phyloP scores from a whole-genome alignment of 92 coral and sea anemone genomes.

The Epizoanthus illoricatus region DNA sequence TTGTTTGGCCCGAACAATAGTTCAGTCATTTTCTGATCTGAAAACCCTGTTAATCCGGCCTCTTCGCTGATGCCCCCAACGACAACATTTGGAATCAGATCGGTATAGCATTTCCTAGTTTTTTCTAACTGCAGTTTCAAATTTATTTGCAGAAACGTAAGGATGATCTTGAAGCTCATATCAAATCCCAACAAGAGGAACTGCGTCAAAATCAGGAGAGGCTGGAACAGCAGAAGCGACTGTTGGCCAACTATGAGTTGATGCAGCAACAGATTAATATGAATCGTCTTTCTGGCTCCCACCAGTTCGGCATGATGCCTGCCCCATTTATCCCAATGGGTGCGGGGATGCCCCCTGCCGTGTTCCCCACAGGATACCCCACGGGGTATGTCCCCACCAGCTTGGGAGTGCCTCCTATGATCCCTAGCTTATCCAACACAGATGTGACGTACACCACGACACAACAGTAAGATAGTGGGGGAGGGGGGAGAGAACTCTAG shows the following conservation, averaged over 20 bases:
- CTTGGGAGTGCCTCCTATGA: slow-evolving; percentile 14
- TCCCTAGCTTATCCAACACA: slow-evolving; percentile 12
- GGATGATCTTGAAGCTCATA: slow-evolving; percentile 76
- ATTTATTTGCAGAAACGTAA: slow-evolving; percentile 63
- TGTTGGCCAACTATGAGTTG: slow-evolving; percentile 38
- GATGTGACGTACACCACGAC: slow-evolving; percentile 1
- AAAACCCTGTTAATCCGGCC: no score
- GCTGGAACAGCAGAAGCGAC: slow-evolving; percentile 67
- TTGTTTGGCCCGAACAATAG: no score
- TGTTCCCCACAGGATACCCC: slow-evolving; percentile 45
- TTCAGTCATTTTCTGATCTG: no score
- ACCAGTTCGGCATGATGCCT: slow-evolving; percentile 35
- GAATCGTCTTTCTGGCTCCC: slow-evolving; percentile 48
- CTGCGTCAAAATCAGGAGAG: slow-evolving; percentile 64
- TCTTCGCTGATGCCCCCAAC: no score
- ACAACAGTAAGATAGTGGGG: slow-evolving; percentile 7
- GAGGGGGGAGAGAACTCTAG: neutral
- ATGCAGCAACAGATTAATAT: slow-evolving; percentile 45
- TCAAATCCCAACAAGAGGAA: slow-evolving; percentile 89
- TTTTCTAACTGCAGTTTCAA: slow-evolving; percentile 13
- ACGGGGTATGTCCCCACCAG: slow-evolving; percentile 55
- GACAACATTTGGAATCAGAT: neutral
- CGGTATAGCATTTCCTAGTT: neutral
- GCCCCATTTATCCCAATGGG: slow-evolving; percentile 52
- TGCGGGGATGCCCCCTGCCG: slow-evolving; percentile 49